Percentiles rank a stretch among this genome's conserved stretches.
phyloP scores from a whole-genome alignment of 2,113 vertebrate species.

The Pteruthius melanotis region DNA sequence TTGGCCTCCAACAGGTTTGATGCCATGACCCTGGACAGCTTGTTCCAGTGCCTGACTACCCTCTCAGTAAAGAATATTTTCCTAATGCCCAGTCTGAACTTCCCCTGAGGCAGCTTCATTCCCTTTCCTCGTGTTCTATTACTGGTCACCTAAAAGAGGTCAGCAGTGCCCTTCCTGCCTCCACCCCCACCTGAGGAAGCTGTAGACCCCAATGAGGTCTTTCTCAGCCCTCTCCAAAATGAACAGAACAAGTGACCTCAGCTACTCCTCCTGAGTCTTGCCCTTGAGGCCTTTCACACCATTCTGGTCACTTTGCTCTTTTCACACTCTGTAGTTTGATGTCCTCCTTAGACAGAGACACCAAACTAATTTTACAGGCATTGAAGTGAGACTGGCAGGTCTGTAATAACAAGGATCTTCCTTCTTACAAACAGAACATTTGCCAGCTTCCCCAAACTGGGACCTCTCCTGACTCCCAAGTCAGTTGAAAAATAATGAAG shows the following conservation, averaged over 20 bases:
- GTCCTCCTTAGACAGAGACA: not conserved
- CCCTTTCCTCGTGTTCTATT: rapidly evolving
- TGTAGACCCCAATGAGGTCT: not conserved
- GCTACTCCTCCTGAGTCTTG: not conserved
- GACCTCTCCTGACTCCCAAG: not conserved
- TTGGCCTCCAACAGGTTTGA: not conserved
- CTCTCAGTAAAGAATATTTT: not conserved
- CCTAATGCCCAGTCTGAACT: not conserved
- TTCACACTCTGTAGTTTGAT: not conserved
- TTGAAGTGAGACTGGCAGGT: not conserved
- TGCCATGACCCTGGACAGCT: not conserved
- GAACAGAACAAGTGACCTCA: not conserved
- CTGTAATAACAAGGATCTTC: not conserved
- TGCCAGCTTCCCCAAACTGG: not conserved
- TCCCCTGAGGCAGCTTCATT: not conserved
- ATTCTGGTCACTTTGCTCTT: not conserved
- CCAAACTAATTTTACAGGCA: not conserved
- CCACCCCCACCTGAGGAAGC: not conserved
- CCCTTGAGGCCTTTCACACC: not conserved
- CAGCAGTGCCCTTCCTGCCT: not conserved
- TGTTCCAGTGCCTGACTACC: not conserved
- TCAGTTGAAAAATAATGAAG: not conserved
- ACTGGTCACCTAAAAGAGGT: not conserved
- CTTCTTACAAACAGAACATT: not conserved
- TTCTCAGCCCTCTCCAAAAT: not conserved